Percentiles rank a stretch among this genome's conserved stretches.
These are phyloP conservation scores for Myanophis thanlyinensis DNA, from an alignment of 2,113 vertebrate species.

Conservation along the genomic window DNA sequence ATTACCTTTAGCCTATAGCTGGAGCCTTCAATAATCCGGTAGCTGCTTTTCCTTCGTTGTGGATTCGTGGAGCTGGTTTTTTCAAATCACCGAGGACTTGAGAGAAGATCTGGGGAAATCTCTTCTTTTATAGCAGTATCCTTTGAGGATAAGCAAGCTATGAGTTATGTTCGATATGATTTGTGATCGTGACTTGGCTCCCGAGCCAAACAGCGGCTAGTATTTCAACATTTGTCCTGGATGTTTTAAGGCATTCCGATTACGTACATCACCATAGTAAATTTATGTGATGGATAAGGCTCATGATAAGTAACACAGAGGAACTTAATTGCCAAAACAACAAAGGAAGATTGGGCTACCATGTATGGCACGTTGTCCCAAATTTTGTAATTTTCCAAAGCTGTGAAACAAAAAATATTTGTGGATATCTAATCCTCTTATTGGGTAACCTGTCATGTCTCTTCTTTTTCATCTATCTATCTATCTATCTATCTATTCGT, in stretches of 20 bases:
- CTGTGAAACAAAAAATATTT: too few relatives aligned
- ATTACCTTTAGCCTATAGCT: not conserved
- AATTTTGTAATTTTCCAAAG: not conserved
- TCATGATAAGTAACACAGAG: not conserved
- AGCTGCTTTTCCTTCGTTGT: not conserved
- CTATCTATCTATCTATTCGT: too few relatives aligned
- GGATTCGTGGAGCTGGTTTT: not conserved
- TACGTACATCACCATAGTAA: not conserved
- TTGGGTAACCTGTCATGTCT: too few relatives aligned
- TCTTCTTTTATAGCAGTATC: not conserved
- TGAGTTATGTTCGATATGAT: not conserved
- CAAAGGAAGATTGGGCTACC: not conserved
- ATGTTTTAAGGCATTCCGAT: not conserved
- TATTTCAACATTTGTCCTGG: not conserved
- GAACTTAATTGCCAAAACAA: not conserved
- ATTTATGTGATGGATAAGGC: not conserved
- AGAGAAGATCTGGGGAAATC: not conserved
- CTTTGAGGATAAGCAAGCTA: not conserved
- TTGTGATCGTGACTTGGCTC: rapidly evolving
- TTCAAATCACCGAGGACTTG: not conserved
- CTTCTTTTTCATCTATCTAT: too few relatives aligned
- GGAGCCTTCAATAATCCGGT: not conserved
- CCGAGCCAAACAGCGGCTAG: not conserved
- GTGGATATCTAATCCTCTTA: too few relatives aligned
- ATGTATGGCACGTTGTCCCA: too few relatives aligned